A percentile compares a stretch with the other conserved stretches of the same genome.
phyloP scores from a whole-genome alignment of 2,797 vertebrate genomes.

The Sparus aurata region DNA sequence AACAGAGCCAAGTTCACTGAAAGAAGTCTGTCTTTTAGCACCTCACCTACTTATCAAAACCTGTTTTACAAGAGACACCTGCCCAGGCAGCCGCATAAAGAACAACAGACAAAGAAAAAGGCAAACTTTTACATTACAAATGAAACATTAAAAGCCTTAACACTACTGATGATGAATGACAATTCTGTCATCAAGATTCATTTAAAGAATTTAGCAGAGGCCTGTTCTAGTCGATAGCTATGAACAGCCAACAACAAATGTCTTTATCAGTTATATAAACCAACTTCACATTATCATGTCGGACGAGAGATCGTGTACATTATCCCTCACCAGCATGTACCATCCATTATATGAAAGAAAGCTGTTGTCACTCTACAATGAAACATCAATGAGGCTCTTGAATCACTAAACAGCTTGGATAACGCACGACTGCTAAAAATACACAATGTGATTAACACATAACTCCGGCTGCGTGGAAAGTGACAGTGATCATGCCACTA shows the following conservation, averaged over 20 bases:
- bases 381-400: conserved; percentile 55
- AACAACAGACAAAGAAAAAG: conserved; percentile 51
- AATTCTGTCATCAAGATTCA: not conserved
- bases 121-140: conserved; percentile 24
- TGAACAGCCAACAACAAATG: not conserved
- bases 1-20: conserved; percentile 21
- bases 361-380: conserved; percentile 48
- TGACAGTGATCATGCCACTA: not conserved
- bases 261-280: not conserved
- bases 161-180: not conserved
- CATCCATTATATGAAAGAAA: conserved; percentile 38
- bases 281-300: not conserved
- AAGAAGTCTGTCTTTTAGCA: conserved; percentile 47
- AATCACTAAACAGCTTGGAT: conserved; percentile 65
- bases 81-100: conserved; percentile 54
- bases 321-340: conserved; percentile 24
- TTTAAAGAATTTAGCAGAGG: conserved; percentile 19
- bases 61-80: conserved; percentile 76
- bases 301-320: conserved; percentile 13
- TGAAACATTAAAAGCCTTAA: conserved; percentile 17
- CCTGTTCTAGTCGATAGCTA: conserved; percentile 1
- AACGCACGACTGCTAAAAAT: conserved; percentile 66
- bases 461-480: conserved; percentile 37
- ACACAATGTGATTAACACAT: conserved; percentile 56
- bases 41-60: conserved; percentile 76